Evolutionary conservation across 2,888 invertebrate species (phyloP).

Genomic region (Andrena dorsata): DNA sequence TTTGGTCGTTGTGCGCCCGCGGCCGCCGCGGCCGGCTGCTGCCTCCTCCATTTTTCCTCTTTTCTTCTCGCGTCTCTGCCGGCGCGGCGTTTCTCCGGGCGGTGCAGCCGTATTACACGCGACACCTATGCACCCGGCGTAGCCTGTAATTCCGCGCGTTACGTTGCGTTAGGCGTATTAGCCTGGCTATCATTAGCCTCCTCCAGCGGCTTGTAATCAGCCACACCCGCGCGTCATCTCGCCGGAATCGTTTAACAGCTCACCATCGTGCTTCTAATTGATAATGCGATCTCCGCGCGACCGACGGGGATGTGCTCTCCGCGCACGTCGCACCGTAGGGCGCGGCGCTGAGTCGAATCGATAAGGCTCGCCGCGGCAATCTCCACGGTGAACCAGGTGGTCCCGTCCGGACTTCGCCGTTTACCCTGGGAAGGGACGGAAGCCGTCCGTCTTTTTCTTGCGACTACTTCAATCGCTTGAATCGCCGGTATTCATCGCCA

Average conservation of each 20-base stretch:
- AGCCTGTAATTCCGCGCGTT: conserved; percentile 64
- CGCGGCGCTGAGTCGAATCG: conserved; percentile 9
- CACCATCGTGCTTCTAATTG: conserved; percentile 41
- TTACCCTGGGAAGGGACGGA: neutral
- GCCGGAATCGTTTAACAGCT: conserved; percentile 34
- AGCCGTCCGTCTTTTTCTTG: neutral
- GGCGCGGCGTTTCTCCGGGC: conserved; percentile 29
- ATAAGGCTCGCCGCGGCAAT: neutral
- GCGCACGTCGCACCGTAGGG: neutral
- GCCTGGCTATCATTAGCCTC: conserved; percentile 63
- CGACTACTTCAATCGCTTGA: neutral
- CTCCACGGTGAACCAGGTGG: conserved; percentile 9
- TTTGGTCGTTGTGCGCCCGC: conserved; percentile 11
- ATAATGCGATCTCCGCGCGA: conserved; percentile 28
- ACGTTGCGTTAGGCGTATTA: conserved; percentile 66
- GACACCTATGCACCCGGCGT: conserved; percentile 48
- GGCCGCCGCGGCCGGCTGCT: neutral
- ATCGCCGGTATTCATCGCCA: too few relatives aligned
- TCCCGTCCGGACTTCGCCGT: neutral
- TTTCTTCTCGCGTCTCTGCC: conserved; percentile 19
- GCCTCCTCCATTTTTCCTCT: conserved; percentile 12
- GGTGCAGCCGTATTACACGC: conserved; percentile 64
- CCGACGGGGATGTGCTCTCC: conserved; percentile 17
- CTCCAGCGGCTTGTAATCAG: conserved; percentile 52
- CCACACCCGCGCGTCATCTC: conserved; percentile 32